A percentile compares a stretch with the other conserved stretches of the same genome.
Conservation (phyloP, 2,888 invertebrate species). For the Cloeon dipterum region DNA sequence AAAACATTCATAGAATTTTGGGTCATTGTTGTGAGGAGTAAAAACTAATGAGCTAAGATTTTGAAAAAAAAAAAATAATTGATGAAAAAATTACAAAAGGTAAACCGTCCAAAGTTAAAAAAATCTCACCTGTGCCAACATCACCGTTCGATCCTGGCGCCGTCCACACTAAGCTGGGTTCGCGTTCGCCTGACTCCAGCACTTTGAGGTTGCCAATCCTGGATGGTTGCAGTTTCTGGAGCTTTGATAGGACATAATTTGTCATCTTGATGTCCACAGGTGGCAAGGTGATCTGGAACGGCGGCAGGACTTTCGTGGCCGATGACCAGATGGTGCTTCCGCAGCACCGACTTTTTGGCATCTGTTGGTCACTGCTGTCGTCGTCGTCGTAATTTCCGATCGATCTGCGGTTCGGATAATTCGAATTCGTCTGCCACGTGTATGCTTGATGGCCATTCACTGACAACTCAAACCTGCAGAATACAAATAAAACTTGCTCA, state of each 20-base stretch:
- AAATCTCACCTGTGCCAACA: slow-evolving; percentile 5
- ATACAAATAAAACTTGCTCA: not conserved
- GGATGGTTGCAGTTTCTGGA: slow-evolving; percentile 18
- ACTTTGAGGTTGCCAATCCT: slow-evolving; percentile 29
- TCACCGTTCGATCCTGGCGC: slow-evolving; percentile 24
- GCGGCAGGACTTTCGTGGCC: slow-evolving; percentile 22
- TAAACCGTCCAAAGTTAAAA: not conserved
- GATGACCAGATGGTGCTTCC: slow-evolving; percentile 24
- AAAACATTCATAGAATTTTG: not conserved
- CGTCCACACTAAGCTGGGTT: slow-evolving; percentile 29
- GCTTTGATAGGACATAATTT: too few species aligned
- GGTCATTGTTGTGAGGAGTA: not conserved
- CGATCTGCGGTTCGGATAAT: not conserved
- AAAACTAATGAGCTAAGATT: not conserved
- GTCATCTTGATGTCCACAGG: slow-evolving; percentile 22
- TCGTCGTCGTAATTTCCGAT: not conserved
- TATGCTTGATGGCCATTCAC: slow-evolving; percentile 29
- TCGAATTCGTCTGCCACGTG: slow-evolving; percentile 17
- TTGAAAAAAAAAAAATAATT: not conserved
- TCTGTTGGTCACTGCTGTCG: not conserved
- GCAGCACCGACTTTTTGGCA: slow-evolving; percentile 22
- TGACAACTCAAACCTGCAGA: slow-evolving; percentile 24
- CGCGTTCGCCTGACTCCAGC: slow-evolving; percentile 20
- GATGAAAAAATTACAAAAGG: not conserved
- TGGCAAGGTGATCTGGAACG: slow-evolving; percentile 26